Conservation (phyloP, 2,888 invertebrate species). For the Heteromurus nitidus region DNA sequence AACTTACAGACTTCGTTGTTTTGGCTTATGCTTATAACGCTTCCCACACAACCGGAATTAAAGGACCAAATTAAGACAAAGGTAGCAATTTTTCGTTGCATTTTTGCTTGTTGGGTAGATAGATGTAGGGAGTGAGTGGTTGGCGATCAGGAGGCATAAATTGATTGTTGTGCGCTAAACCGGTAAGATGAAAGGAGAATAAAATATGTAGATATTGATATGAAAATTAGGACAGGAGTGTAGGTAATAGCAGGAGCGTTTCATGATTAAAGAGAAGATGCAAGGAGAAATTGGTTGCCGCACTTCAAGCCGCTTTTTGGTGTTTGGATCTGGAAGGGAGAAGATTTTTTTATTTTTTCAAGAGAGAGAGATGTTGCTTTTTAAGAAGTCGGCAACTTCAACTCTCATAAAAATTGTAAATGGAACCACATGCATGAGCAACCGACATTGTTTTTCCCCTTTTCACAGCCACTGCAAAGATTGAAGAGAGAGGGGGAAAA, state of each 20-base stretch:
- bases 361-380: conserved; percentile 49
- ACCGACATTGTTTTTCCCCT: not conserved
- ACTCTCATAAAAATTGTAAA: conserved; percentile 41
- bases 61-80: too few species aligned
- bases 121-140: too few species aligned
- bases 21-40: too few species aligned
- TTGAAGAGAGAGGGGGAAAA: conserved; percentile 27
- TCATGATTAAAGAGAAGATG: conserved; percentile 61
- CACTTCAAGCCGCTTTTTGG: conserved; percentile 35
- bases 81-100: too few species aligned
- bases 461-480: not conserved
- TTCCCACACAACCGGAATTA: too few species aligned
- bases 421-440: conserved; percentile 38
- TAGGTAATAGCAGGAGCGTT: conserved; percentile 47
- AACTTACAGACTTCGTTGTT: too few species aligned
- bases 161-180: conserved; percentile 44
- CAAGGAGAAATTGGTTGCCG: conserved; percentile 54
- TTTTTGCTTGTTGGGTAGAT: too few species aligned
- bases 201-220: conserved; percentile 62
- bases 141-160: conserved; percentile 21
- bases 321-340: conserved; percentile 39
- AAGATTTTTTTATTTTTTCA: conserved; percentile 27
- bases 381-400: conserved; percentile 39
- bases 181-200: conserved; percentile 56
- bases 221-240: conserved; percentile 59